Base-by-base conservation (phyloP, 2,113 vertebrate genomes). In the Epinephelus cyanopodus region DNA sequence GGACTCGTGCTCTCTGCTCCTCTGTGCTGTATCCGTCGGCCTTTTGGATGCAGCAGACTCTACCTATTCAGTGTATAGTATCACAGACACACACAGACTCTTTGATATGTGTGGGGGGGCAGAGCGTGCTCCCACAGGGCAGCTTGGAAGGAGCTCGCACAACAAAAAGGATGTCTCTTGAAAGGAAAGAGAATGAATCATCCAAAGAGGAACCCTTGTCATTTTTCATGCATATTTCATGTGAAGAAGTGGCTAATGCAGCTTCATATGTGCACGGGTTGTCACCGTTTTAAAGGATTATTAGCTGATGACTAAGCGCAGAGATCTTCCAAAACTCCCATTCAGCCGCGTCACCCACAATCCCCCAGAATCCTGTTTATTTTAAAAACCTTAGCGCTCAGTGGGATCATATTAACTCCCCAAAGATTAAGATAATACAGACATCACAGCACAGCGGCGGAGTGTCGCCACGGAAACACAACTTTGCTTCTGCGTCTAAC, bases 271-370 rank as follows among this genome's bases (percentile, higher is more conserved):
- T 57, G 54, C 64, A 42, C 37, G 83, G 81, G 77, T 77, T 67
- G 73, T 47, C 73, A 67, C 79, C 33, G 78, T 74, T 83, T 84
- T 84, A 77, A 66, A 74, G 81, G 84, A 91, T 90, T 92, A 91
- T 89, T 74, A 82, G 80, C 74, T 78, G 90, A 89, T 88, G 92
- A 93, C 81, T 88, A 84, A 91, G 71, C 66, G 52, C 57, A 52
- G 66, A 74, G 53, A 70, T 74, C 79, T 62, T 88, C 74, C 71
- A 83, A 71, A 89, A 73, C 71, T 76, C 72, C 81, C 68, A 85
- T 91, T 92, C 87, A 87, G 82, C 71, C 62, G 61, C 70, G 50
- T 79, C 81, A 84, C 68, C 86, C 81, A 76, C 71, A 75, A 71
- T 68, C 78, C 79, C 72, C 67, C 58, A 19, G 19, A 61, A 58